phyloP scores from a whole-genome alignment of 2,797 vertebrate genomes.

The Neosilurus hyrtlii region DNA sequence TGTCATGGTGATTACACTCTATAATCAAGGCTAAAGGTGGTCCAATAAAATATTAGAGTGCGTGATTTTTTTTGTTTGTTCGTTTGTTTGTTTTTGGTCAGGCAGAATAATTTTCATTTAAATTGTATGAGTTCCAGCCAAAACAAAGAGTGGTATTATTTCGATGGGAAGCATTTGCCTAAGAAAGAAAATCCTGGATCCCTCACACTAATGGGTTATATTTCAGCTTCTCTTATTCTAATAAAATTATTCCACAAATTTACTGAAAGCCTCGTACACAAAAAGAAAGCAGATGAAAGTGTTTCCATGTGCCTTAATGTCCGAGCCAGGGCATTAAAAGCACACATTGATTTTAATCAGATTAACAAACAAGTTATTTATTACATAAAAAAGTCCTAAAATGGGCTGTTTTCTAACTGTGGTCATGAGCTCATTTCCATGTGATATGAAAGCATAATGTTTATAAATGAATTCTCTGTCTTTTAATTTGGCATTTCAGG shows the following conservation, averaged over 20 bases:
- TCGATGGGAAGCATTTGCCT: neutral
- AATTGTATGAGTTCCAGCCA: neutral
- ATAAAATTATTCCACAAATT: constrained; percentile 7
- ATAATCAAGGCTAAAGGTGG: no score
- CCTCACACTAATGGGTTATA: neutral
- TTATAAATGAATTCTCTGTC: neutral
- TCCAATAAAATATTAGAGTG: no score
- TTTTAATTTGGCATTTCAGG: neutral
- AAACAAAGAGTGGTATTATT: neutral
- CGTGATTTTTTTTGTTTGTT: no score
- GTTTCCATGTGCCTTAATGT: neutral
- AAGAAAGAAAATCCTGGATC: neutral
- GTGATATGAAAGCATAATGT: constrained; percentile 14
- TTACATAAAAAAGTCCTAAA: constrained; percentile 1
- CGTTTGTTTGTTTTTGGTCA: no score
- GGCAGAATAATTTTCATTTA: neutral
- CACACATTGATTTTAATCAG: constrained; percentile 30
- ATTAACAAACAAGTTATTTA: neutral
- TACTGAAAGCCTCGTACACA: constrained; percentile 16
- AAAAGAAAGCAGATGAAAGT: neutral
- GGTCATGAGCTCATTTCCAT: constrained; percentile 33
- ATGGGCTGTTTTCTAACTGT: constrained; percentile 15
- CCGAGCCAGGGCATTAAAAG: neutral
- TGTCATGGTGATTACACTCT: no score
- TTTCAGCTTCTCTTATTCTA: constrained; percentile 8